phyloP scores from a whole-genome alignment of 2,113 vertebrate genomes.

The Equus quagga region DNA sequence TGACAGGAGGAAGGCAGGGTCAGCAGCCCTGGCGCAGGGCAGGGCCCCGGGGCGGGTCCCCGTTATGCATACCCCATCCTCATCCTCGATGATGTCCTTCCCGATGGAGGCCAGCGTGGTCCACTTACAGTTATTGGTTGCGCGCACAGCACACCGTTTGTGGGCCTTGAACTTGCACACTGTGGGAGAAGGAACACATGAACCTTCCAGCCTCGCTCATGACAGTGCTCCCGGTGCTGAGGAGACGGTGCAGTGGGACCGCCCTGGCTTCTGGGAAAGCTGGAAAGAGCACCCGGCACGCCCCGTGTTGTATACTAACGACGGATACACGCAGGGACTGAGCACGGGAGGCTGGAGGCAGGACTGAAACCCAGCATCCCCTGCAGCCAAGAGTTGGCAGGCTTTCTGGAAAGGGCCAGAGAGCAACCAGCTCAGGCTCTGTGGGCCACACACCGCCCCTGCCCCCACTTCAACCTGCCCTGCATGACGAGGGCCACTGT shows the following conservation, averaged over 20 bases:
- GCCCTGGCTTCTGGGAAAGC: not conserved
- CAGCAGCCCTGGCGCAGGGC: not conserved
- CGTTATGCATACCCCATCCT: slow-evolving; percentile 93
- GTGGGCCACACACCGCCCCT: rapidly evolving
- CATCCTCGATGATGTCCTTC: slow-evolving; percentile 98
- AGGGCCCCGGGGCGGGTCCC: not conserved
- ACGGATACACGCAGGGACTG: rapidly evolving
- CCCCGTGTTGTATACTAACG: not conserved
- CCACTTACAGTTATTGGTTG: slow-evolving; percentile 99
- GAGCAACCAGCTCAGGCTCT: not conserved
- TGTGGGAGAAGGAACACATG: slow-evolving; percentile 75
- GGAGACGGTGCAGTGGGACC: rapidly evolving
- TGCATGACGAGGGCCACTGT: rapidly evolving
- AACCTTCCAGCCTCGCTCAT: not conserved
- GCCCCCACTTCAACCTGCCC: not conserved
- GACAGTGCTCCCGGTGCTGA: not conserved
- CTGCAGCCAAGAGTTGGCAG: rapidly evolving
- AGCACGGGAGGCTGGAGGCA: not conserved
- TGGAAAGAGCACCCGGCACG: rapidly evolving
- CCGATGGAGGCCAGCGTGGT: slow-evolving; percentile 97
- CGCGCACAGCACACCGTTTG: slow-evolving; percentile 96
- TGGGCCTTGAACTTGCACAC: slow-evolving; percentile 99
- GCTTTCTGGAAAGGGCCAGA: not conserved
- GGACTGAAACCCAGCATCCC: not conserved
- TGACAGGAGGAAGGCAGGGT: not conserved